Percentiles rank a stretch among this genome's conserved stretches.
These are phyloP conservation scores for Rotaria sp. DNA, from an alignment of 2,888 invertebrate species.

Conservation along the genomic window DNA sequence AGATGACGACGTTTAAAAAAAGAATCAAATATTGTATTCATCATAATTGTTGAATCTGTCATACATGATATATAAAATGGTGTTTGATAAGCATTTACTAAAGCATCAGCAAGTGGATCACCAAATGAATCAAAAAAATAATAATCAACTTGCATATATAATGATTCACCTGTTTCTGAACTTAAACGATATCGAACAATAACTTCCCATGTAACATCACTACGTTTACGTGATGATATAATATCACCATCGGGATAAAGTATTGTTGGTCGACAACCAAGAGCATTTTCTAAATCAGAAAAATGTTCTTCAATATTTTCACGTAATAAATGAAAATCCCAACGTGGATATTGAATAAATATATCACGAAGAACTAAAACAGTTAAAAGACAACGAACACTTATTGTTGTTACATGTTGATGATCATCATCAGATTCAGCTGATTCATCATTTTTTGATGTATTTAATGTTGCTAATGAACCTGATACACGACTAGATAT, in stretches of 20 bases:
- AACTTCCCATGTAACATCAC: constrained; percentile 13
- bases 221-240: neutral
- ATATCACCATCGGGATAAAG: constrained; percentile 18
- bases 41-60: neutral
- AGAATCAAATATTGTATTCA: constrained; percentile 16
- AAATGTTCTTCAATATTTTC: constrained; percentile 29
- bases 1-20: constrained; percentile 17
- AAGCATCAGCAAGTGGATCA: constrained; percentile 17
- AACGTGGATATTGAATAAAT: constrained; percentile 14
- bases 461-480: neutral
- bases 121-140: constrained; percentile 1
- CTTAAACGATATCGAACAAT: neutral
- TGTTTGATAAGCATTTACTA: neutral
- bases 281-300: neutral
- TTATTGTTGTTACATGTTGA: neutral
- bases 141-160: constrained; percentile 26
- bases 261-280: constrained; percentile 23
- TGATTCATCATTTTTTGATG: constrained; percentile 19
- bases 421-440: neutral
- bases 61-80: constrained; percentile 17
- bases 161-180: neutral
- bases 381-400: constrained; percentile 18
- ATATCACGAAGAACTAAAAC: neutral
- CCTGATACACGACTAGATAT: neutral
- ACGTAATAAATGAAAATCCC: constrained; percentile 30